Evolutionary conservation across 2,797 vertebrate genomes (phyloP).

Genomic region (Pangasius djambal): DNA sequence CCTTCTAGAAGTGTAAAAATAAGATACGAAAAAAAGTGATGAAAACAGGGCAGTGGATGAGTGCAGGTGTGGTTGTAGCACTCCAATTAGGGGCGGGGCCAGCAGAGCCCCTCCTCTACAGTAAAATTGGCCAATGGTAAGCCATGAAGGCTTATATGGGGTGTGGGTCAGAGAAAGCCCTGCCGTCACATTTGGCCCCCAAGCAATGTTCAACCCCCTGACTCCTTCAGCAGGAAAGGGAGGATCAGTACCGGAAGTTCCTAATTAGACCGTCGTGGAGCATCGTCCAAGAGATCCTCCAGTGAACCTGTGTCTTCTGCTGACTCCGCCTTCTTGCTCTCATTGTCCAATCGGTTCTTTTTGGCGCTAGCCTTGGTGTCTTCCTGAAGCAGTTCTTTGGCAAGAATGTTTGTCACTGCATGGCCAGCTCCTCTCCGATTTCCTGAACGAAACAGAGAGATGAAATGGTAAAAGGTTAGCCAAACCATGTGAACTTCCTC

Average conservation of each 20-base stretch:
- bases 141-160: conserved; percentile 19
- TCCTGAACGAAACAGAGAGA: conserved; percentile 66
- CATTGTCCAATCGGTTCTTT: conserved; percentile 56
- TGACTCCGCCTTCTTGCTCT: conserved; percentile 61
- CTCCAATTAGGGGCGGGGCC: not conserved
- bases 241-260: not conserved
- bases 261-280: conserved; percentile 68
- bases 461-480: not conserved
- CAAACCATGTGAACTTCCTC: not conserved
- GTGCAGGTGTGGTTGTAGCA: not conserved
- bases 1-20: conserved; percentile 30
- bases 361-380: conserved; percentile 64
- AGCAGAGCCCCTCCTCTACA: not conserved
- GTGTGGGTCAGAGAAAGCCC: conserved; percentile 49
- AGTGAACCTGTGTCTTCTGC: conserved; percentile 67
- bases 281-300: conserved; percentile 74
- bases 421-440: conserved; percentile 86
- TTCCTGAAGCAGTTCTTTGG: conserved; percentile 86
- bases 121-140: conserved; percentile 29
- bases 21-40: conserved; percentile 35
- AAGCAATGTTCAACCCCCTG: conserved; percentile 47
- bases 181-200: conserved; percentile 43
- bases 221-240: conserved; percentile 45
- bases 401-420: conserved; percentile 85
- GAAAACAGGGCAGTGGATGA: conserved; percentile 23